Conservation (phyloP, 2,797 vertebrate genomes). For the Enteromius treurensis region DNA sequence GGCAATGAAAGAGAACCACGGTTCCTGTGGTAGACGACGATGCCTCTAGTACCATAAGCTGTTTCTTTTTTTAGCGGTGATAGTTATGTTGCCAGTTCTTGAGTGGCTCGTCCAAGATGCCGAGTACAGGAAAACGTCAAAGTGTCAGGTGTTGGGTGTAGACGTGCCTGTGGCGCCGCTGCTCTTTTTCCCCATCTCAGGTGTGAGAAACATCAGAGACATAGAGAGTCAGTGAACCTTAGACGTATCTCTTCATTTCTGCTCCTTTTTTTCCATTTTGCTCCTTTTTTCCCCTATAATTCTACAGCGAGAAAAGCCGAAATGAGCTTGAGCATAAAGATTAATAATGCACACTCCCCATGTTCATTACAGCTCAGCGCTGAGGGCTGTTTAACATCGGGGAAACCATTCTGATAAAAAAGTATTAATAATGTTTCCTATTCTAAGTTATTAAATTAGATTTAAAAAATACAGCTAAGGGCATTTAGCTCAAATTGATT, state of each 20-base stretch:
- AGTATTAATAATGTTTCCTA: constrained; percentile 99
- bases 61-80: constrained; percentile 12
- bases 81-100: not conserved
- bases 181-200: constrained; percentile 75
- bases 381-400: constrained; percentile 99
- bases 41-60: constrained; percentile 13
- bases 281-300: constrained; percentile 44
- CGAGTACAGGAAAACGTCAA: constrained; percentile 46
- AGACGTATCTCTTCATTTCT: constrained; percentile 68
- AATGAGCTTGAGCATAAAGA: constrained; percentile 93
- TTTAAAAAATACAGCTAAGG: constrained; percentile 98
- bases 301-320: constrained; percentile 80
- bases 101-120: constrained; percentile 21
- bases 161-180: constrained; percentile 51
- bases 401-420: constrained; percentile 96
- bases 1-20: constrained; percentile 27
- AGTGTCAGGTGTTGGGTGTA: constrained; percentile 68
- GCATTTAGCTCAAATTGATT: constrained; percentile 98
- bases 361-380: constrained; percentile 97
- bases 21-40: constrained; percentile 14
- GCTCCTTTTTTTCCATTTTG: constrained; percentile 47
- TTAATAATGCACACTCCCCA: constrained; percentile 97
- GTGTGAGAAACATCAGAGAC: constrained; percentile 77
- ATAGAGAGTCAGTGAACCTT: constrained; percentile 71
- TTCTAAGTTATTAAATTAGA: constrained; percentile 99